These are phyloP conservation scores for Carollia perspicillata DNA, from an alignment of 2,113 vertebrate genomes.

Conservation along the genomic window DNA sequence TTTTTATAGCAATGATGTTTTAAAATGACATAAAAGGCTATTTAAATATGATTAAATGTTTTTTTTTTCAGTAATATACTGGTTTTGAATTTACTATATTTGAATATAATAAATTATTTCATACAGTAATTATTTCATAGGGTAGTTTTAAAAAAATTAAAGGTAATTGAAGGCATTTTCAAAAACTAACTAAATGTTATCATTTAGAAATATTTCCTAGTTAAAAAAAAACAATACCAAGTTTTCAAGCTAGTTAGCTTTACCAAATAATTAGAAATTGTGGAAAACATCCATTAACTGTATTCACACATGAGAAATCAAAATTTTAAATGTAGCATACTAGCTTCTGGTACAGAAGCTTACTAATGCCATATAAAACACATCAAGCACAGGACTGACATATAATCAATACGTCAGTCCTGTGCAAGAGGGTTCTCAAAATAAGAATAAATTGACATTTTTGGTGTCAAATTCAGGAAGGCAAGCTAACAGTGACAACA, in stretches of 20 bases:
- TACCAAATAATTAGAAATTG: conserved; percentile 22
- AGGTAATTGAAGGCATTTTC: neutral
- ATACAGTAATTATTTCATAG: conserved; percentile 12
- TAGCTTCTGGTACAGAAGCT: neutral
- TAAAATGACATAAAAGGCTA: neutral
- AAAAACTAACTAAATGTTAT: neutral
- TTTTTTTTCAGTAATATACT: neutral
- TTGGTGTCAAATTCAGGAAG: conserved; percentile 17
- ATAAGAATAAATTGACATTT: conserved; percentile 52
- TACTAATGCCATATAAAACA: neutral
- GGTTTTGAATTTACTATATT: conserved; percentile 16
- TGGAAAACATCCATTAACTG: neutral
- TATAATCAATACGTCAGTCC: conserved; percentile 43
- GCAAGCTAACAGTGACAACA: conserved; percentile 46
- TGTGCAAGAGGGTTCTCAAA: conserved; percentile 55
- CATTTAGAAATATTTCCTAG: conserved; percentile 25
- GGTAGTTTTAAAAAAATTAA: conserved; percentile 29
- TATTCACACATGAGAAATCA: neutral
- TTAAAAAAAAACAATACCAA: neutral
- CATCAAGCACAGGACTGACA: conserved; percentile 35
- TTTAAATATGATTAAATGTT: neutral
- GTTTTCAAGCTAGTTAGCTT: conserved; percentile 13
- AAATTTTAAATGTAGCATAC: neutral
- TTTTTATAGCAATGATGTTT: conserved; percentile 13
- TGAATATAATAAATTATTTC: conserved; percentile 3